phyloP scores from a whole-genome alignment of 2,113 vertebrate species.

The Colius striatus region DNA sequence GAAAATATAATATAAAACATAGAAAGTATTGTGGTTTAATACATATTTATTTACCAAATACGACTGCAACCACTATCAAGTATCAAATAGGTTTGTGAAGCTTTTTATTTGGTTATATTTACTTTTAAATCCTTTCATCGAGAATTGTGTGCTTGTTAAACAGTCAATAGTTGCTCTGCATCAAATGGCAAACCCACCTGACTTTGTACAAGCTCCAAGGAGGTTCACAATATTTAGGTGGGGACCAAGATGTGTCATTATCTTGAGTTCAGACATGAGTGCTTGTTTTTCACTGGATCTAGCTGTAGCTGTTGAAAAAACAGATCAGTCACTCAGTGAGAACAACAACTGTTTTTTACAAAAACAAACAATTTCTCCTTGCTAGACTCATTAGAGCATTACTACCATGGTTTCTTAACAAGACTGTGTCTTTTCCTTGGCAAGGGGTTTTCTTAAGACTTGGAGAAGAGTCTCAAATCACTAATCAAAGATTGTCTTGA shows the following conservation, averaged over 20 bases:
- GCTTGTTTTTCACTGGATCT: conserved; percentile 98
- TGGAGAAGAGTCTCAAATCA: neutral
- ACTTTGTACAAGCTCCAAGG: conserved; percentile 96
- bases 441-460: neutral
- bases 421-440: neutral
- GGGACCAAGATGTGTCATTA: conserved; percentile 98
- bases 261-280: conserved; percentile 99
- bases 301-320: conserved; percentile 87
- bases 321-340: neutral
- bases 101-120: neutral
- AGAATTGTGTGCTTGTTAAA: neutral
- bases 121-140: neutral
- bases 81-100: neutral
- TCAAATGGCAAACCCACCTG: conserved; percentile 80
- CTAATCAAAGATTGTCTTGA: neutral
- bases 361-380: neutral
- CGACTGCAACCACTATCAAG: neutral
- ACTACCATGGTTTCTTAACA: neutral
- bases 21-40: neutral
- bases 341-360: neutral
- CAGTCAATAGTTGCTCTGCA: neutral
- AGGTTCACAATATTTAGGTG: conserved; percentile 98
- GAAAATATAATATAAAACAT: neutral
- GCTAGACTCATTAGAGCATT: neutral
- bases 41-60: neutral